Percentiles rank a stretch among this genome's conserved stretches.
phyloP scores from a whole-genome alignment of 2,113 vertebrate species.

The Sigmodon hispidus region DNA sequence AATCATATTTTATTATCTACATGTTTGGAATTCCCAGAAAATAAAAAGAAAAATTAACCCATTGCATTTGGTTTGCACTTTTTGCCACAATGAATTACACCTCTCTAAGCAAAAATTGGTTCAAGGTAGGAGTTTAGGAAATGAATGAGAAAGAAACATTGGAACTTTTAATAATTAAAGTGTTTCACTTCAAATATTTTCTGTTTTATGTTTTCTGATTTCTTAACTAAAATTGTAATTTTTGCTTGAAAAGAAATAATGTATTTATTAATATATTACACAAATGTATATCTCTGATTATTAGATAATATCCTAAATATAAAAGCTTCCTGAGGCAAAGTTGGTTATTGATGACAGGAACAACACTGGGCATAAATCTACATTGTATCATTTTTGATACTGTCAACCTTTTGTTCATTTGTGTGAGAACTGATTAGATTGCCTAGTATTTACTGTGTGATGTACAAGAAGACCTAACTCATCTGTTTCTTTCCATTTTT shows the following conservation, averaged over 20 bases:
- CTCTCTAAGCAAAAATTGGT: background rate
- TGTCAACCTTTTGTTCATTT: background rate
- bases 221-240: background rate
- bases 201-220: background rate
- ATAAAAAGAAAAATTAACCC: background rate
- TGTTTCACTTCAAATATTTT: background rate
- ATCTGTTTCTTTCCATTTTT: background rate
- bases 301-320: conserved; percentile 24
- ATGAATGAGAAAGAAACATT: background rate
- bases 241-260: background rate
- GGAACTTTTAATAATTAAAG: conserved; percentile 3
- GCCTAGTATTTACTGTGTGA: background rate
- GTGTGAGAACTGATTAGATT: conserved; percentile 38
- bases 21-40: background rate
- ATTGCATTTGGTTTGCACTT: background rate
- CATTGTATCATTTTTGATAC: conserved; percentile 16
- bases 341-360: conserved; percentile 34
- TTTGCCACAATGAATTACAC: background rate
- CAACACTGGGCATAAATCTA: background rate
- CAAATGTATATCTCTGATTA: background rate
- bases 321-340: background rate
- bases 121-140: background rate
- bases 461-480: background rate
- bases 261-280: background rate
- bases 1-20: no score